Conservation (phyloP, 1,140 invertebrate genomes). For the Heliconius himera region DNA sequence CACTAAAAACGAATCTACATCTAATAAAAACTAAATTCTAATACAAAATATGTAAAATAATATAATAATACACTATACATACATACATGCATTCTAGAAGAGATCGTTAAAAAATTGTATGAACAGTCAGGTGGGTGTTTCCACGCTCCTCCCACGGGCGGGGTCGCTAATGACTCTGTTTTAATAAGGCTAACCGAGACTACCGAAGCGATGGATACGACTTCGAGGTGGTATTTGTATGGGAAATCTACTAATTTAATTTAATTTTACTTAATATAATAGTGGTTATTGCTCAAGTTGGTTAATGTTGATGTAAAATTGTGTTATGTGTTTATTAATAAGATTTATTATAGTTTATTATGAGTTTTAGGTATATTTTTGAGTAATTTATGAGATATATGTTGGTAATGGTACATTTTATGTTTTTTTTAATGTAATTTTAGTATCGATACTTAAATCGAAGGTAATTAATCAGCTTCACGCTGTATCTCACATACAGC, state of each 20-base stretch:
- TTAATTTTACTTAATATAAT: not conserved
- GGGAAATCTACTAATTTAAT: not conserved
- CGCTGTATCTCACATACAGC: too few species aligned
- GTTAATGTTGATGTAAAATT: too few species aligned
- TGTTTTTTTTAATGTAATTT: too few species aligned
- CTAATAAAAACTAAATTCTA: not conserved
- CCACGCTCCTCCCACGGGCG: conserved; percentile 54
- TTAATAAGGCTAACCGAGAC: conserved; percentile 37
- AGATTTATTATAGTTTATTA: too few species aligned
- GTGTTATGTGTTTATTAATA: too few species aligned
- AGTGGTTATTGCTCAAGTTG: too few species aligned
- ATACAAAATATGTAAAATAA: not conserved
- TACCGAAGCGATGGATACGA: not conserved
- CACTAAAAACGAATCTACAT: too few species aligned
- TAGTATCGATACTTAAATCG: too few species aligned
- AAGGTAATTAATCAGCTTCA: too few species aligned
- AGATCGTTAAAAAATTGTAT: conserved; percentile 27
- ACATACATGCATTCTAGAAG: not conserved
- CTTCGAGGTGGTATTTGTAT: not conserved
- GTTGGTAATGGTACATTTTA: too few species aligned
- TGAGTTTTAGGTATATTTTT: too few species aligned
- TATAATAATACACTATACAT: not conserved
- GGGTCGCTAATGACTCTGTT: conserved; percentile 61
- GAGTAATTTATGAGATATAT: too few species aligned
- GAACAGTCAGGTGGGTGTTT: conserved; percentile 48